Evolutionary conservation across 1,140 invertebrate genomes (phyloP), one percentile per base, ranked within the genome.

Genomic region (Adoxophyes honmai): DNA sequence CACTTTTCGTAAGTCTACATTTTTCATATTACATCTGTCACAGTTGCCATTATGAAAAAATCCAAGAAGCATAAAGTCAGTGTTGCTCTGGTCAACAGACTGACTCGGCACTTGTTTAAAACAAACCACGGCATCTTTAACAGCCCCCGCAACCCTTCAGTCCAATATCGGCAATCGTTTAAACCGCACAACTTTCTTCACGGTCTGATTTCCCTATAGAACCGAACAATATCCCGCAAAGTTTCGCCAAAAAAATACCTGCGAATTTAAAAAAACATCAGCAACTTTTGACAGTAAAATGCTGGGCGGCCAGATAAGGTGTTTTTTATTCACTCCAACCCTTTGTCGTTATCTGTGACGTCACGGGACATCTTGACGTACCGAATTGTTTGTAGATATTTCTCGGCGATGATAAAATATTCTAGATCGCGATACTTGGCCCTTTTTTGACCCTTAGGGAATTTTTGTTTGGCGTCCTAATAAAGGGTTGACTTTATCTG

Each of bases 401-500:
- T 44, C 15, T 44, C 14, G 8, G 13, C 2, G 39, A 44, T 48
- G 18, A 48, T 48, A 48, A 48, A 16, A 48, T 48, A 21, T 48
- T 28, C 18, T 48, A 28, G n/a, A 28, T 48, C 21, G n/a, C 18
- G 39, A 28, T 48, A 13, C 16, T 44, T 42, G 38, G 21, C 9
- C 15, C 21, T 33, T 28, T n/a, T 48, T 48, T 28, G n/a, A 28
- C 10, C 16, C 18, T 44, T 18, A n/a, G 18, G 9, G 39, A 44
- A 1, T 28, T 44, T 48, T 48, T 28, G 21, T 48, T 48, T 13
- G 4, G 16, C 5, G 21, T 48, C 21, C 28, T 16, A 48, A 48
- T 48, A 48, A 28, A 48, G 42, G 42, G 42, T 48, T 28, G 11
- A 21, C 10, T 44, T 48, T 48, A 48, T 48, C 42, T 48, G n/a